These are phyloP conservation scores for Cricetomys ansorgei DNA, from an alignment of 2,113 vertebrate species.

Conservation along the genomic window DNA sequence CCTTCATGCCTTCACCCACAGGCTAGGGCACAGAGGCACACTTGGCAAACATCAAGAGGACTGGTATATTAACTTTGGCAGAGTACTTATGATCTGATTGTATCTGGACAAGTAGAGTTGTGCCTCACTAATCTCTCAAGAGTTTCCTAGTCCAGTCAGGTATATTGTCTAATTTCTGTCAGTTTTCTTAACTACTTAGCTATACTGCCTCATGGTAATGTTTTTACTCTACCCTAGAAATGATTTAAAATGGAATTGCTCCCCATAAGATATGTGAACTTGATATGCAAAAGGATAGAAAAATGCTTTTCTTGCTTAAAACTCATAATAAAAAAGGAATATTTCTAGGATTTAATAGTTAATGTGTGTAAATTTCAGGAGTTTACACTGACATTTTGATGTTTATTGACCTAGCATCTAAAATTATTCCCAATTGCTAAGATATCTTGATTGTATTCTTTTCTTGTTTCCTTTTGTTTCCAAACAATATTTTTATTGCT, in stretches of 20 bases:
- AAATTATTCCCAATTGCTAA: neutral
- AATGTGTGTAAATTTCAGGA: neutral
- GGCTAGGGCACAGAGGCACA: neutral
- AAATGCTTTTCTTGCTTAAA: neutral
- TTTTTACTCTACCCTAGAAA: neutral
- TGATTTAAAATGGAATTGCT: neutral
- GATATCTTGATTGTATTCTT: neutral
- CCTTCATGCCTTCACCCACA: neutral
- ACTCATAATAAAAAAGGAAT: neutral
- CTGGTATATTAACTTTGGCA: neutral
- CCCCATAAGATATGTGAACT: neutral
- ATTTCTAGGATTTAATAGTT: neutral
- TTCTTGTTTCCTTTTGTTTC: neutral
- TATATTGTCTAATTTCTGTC: neutral
- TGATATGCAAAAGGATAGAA: neutral
- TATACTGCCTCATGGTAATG: neutral
- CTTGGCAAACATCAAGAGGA: neutral
- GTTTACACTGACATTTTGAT: constrained; percentile 18
- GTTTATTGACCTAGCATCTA: neutral
- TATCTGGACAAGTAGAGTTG: neutral
- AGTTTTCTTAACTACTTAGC: neutral
- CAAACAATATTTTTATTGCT: neutral
- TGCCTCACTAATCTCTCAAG: neutral
- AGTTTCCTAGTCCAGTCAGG: neutral
- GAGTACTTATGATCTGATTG: too few relatives aligned